Evolutionary conservation across 2,888 invertebrate species (phyloP).

Genomic region (Coelinius sp.): DNA sequence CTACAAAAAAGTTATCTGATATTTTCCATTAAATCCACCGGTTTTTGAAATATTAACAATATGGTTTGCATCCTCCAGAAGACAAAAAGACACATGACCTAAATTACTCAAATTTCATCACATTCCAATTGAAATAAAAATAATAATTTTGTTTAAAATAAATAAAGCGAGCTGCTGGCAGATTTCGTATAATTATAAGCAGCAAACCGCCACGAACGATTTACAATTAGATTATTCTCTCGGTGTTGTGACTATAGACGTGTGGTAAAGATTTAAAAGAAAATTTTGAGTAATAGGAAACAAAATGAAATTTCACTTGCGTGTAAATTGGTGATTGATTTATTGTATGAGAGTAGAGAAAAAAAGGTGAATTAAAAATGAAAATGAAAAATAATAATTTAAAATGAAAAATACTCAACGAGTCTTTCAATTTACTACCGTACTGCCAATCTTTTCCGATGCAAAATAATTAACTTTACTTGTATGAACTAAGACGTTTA

Average conservation of each 20-base stretch:
- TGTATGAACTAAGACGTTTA: constrained; percentile 25
- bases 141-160: background rate
- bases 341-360: background rate
- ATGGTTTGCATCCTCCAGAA: background rate
- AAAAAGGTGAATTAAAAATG: constrained; percentile 15
- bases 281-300: background rate
- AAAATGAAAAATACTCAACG: constrained; percentile 40
- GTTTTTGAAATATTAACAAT: too few species aligned
- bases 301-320: background rate
- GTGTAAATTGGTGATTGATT: background rate
- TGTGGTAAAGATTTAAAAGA: constrained; percentile 2
- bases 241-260: constrained; percentile 26
- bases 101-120: background rate
- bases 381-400: constrained; percentile 14
- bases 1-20: too few species aligned
- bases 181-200: constrained; percentile 14
- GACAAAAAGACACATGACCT: background rate
- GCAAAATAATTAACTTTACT: constrained; percentile 38
- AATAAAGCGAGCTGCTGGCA: constrained; percentile 17
- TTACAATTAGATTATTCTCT: background rate
- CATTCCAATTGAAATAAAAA: constrained; percentile 33
- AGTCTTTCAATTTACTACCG: constrained; percentile 65
- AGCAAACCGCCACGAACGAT: background rate
- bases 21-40: too few species aligned
- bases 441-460: constrained; percentile 64